phyloP scores from a whole-genome alignment of 2,888 invertebrate species.

The Phanerotoma sp. region DNA sequence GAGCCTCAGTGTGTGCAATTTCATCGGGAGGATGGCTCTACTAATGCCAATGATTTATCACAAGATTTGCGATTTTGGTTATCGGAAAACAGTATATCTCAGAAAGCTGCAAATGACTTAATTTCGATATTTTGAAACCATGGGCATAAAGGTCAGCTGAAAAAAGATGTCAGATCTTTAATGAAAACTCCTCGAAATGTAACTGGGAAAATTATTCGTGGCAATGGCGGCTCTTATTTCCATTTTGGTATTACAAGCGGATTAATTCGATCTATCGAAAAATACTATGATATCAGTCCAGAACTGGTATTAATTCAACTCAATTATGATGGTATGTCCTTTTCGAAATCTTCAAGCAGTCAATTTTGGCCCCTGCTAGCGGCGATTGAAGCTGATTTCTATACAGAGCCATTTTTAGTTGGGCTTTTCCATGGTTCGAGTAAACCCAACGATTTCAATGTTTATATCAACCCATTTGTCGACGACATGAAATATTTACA shows the following conservation, averaged over 20 bases:
- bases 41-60: background rate
- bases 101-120: background rate
- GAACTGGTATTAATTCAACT: constrained; percentile 5
- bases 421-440: constrained; percentile 8
- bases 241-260: constrained; percentile 9
- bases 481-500: constrained; percentile 12
- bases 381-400: constrained; percentile 12
- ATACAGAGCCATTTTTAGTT: constrained; percentile 13
- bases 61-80: constrained; percentile 3
- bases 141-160: constrained; percentile 10
- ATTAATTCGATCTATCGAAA: constrained; percentile 1
- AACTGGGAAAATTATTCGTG: constrained; percentile 1
- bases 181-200: constrained; percentile 11
- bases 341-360: constrained; percentile 5
- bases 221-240: constrained; percentile 9
- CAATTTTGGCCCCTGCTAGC: constrained; percentile 15
- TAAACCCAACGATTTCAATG: constrained; percentile 13
- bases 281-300: constrained; percentile 2
- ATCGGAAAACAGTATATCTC: background rate
- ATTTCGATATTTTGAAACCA: constrained; percentile 1
- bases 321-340: constrained; percentile 11
- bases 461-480: constrained; percentile 13
- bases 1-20: background rate
- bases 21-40: background rate
- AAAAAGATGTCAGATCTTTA: constrained; percentile 11